Conservation (phyloP, 1,140 invertebrate genomes). For the Galleria mellonella region DNA sequence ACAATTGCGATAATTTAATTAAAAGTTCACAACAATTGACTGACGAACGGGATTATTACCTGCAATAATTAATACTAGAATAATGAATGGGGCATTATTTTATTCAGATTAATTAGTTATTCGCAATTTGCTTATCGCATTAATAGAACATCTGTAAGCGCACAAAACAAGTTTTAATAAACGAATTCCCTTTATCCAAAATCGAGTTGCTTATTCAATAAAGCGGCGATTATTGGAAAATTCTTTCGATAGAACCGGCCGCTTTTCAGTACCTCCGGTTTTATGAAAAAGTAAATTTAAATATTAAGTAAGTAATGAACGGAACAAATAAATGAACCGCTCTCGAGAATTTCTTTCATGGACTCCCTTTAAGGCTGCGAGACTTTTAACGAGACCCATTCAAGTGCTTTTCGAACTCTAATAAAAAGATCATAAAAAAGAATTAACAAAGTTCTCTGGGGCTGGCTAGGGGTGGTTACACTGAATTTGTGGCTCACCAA, state of each 20-base stretch:
- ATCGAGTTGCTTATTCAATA: conserved; percentile 47
- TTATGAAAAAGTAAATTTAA: conserved; percentile 50
- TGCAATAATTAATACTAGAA: too few species aligned
- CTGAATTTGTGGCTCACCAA: neutral
- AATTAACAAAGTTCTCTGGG: conserved; percentile 17
- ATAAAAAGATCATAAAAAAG: conserved; percentile 57
- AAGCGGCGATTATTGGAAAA: conserved; percentile 52
- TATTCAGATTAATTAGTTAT: too few species aligned
- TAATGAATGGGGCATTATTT: too few species aligned
- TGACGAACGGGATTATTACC: too few species aligned
- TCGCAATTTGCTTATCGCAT: neutral
- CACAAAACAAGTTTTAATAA: conserved; percentile 38
- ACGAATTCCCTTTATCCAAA: conserved; percentile 38
- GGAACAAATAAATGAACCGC: conserved; percentile 46
- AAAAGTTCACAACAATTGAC: too few species aligned
- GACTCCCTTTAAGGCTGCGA: conserved; percentile 29
- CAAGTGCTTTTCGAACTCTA: conserved; percentile 48
- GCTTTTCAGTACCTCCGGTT: conserved; percentile 20
- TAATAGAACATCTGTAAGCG: neutral
- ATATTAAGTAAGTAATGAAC: conserved; percentile 51
- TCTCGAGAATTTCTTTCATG: conserved; percentile 33
- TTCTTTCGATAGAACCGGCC: conserved; percentile 32
- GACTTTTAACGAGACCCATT: conserved; percentile 54
- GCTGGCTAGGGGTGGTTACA: neutral
- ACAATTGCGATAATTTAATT: too few species aligned